phyloP scores from a whole-genome alignment of 2,797 vertebrate genomes.

The Ctenosaura bakeri region DNA sequence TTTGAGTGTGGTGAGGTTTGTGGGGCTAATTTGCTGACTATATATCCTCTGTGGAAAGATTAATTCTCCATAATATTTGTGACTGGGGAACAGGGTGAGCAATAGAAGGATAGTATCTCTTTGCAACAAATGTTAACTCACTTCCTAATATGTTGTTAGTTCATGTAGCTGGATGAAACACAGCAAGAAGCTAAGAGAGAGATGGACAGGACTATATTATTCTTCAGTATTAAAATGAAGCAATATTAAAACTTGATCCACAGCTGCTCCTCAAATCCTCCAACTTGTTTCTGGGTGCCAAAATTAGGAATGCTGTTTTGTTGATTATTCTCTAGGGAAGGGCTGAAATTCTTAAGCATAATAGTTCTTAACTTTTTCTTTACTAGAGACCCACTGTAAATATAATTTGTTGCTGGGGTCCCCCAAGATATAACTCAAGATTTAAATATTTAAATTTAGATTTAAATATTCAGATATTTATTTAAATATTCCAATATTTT shows the following conservation, averaged over 20 bases:
- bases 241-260: neutral
- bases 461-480: too few relatives aligned
- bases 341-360: neutral
- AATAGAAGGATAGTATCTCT: too few relatives aligned
- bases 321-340: neutral
- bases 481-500: too few relatives aligned
- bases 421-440: too few relatives aligned
- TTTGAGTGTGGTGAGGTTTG: neutral
- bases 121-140: neutral
- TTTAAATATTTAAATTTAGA: too few relatives aligned
- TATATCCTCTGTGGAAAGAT: neutral
- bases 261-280: neutral
- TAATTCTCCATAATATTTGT: neutral
- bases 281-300: neutral
- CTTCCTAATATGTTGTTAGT: neutral
- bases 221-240: neutral
- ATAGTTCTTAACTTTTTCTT: too few relatives aligned
- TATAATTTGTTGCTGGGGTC: too few relatives aligned
- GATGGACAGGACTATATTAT: neutral
- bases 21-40: neutral
- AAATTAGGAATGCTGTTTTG: neutral
- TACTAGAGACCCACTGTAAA: too few relatives aligned
- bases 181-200: neutral
- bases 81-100: neutral
- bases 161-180: neutral